A percentile compares a stretch with the other conserved stretches of the same genome.
Evolutionary conservation across 1,140 invertebrate genomes (phyloP).

Genomic region (Hydropsyche tenuis): DNA sequence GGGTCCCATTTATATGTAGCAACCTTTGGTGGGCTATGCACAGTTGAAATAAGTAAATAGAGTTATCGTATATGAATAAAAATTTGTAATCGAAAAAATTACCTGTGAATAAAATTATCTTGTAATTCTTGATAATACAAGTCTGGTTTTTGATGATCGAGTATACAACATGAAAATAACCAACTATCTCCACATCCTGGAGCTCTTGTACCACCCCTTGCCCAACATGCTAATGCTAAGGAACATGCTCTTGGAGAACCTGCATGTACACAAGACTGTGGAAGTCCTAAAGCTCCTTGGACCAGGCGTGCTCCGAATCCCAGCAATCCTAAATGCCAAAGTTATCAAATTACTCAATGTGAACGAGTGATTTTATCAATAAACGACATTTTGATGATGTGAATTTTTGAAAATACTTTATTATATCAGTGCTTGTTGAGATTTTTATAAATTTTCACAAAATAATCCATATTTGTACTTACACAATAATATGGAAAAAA

Average conservation of each 20-base stretch:
- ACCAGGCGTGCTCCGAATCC: slow-evolving; percentile 31
- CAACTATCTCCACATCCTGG: slow-evolving; percentile 70
- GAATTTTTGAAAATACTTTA: too few species aligned
- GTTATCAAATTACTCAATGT: too few species aligned
- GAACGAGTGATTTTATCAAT: too few species aligned
- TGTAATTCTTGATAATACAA: slow-evolving; percentile 31
- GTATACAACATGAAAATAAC: slow-evolving; percentile 73
- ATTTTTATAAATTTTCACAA: too few species aligned
- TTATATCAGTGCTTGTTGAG: too few species aligned
- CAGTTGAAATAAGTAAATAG: too few species aligned
- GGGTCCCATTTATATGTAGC: slow-evolving; percentile 56
- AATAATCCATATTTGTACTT: too few species aligned
- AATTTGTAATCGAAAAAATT: background rate
- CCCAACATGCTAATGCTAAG: slow-evolving; percentile 74
- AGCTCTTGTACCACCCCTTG: slow-evolving; percentile 69
- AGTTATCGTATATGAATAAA: too few species aligned
- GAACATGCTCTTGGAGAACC: slow-evolving; percentile 68
- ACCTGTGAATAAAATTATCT: slow-evolving; percentile 57
- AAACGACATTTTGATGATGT: too few species aligned
- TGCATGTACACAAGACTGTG: slow-evolving; percentile 63
- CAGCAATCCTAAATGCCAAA: slow-evolving; percentile 21
- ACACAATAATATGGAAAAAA: too few species aligned
- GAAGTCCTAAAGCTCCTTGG: slow-evolving; percentile 28
- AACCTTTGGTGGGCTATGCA: slow-evolving; percentile 55
- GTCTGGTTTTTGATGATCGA: slow-evolving; percentile 51